phyloP scores from a whole-genome alignment of 2,888 invertebrate genomes.

The Clostera curtula region DNA sequence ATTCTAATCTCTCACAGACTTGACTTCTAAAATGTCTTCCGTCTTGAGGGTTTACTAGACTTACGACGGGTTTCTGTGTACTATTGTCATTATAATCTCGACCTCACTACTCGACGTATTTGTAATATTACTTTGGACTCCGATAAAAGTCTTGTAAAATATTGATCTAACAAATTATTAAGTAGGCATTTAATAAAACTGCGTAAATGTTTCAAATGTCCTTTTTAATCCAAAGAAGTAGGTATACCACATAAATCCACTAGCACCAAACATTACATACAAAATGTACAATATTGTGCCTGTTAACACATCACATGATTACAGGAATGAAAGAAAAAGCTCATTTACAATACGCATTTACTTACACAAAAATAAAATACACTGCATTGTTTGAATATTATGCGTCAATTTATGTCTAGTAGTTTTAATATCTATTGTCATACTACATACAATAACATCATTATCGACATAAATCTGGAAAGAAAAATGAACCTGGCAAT shows the following conservation, averaged over 20 bases:
- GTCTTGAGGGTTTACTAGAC: too few species aligned
- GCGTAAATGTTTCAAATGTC: slow-evolving; percentile 14
- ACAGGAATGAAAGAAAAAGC: slow-evolving; percentile 16
- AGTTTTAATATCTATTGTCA: not conserved
- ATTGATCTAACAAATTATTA: too few species aligned
- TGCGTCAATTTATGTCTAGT: not conserved
- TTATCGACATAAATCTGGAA: too few species aligned
- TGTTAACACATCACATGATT: slow-evolving; percentile 28
- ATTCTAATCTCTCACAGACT: too few species aligned
- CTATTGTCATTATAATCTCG: too few species aligned
- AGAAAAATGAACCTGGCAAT: too few species aligned
- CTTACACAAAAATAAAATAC: slow-evolving; percentile 3
- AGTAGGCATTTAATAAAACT: slow-evolving; percentile 1
- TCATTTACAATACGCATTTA: slow-evolving; percentile 19
- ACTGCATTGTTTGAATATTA: slow-evolving; percentile 1
- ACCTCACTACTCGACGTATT: too few species aligned
- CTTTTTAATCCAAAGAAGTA: slow-evolving; percentile 50
- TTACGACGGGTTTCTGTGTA: too few species aligned
- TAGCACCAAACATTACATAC: slow-evolving; percentile 72
- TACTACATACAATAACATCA: too few species aligned
- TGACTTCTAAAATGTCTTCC: too few species aligned
- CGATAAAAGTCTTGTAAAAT: too few species aligned
- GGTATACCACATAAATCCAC: slow-evolving; percentile 65
- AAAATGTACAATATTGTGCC: slow-evolving; percentile 73
- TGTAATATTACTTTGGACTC: too few species aligned